These are phyloP conservation scores for Ciconia nigra DNA, from an alignment of 2,797 vertebrate species.

Conservation along the genomic window DNA sequence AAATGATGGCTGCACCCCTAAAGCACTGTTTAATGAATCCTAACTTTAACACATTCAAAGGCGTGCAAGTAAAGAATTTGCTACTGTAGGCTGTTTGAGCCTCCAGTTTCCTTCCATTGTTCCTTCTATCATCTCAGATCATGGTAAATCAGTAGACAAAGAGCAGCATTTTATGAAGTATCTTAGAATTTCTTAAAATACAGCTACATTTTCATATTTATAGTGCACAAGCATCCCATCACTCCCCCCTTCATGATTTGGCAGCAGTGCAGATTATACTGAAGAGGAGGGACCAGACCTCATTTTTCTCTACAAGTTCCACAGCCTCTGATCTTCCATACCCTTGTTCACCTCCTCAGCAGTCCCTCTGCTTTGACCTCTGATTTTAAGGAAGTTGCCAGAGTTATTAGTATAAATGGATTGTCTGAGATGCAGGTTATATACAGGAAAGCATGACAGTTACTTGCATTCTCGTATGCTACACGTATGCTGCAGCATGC, in stretches of 20 bases:
- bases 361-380: background rate
- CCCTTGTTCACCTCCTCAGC: background rate
- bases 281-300: background rate
- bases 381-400: background rate
- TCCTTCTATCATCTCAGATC: background rate
- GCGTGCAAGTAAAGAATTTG: background rate
- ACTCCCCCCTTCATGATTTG: background rate
- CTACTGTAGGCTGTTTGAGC: background rate
- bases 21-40: background rate
- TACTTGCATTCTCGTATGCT: rapidly evolving
- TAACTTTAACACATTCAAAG: background rate
- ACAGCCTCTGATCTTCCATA: background rate
- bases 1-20: background rate
- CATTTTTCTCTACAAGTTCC: background rate
- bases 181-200: background rate
- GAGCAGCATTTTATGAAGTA: background rate
- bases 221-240: background rate
- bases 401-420: background rate
- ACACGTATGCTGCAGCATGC: background rate
- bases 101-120: background rate
- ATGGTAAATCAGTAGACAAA: background rate
- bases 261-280: background rate
- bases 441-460: background rate
- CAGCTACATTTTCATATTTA: background rate
- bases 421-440: background rate